phyloP scores from a whole-genome alignment of 1,140 invertebrate genomes.

The Drosophila ambigua region DNA sequence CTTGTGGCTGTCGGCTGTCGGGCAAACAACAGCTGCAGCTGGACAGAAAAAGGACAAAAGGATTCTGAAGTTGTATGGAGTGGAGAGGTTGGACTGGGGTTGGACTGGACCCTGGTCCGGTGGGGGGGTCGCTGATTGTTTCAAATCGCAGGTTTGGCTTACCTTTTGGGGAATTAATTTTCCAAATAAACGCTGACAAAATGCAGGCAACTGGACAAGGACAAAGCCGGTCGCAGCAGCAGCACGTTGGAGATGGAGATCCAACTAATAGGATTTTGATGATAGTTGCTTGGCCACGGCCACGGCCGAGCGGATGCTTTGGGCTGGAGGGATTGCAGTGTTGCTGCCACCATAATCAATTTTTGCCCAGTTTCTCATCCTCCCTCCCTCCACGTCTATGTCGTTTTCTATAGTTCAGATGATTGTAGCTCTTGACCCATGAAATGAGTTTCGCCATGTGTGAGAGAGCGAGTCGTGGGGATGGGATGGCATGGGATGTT shows the following conservation, averaged over 20 bases:
- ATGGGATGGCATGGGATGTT: slow-evolving; percentile 22
- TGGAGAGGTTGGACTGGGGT: neutral
- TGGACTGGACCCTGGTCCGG: slow-evolving; percentile 3
- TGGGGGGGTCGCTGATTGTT: slow-evolving; percentile 66
- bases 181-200: slow-evolving; percentile 82
- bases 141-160: slow-evolving; percentile 82
- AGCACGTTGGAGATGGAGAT: slow-evolving; percentile 46
- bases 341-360: slow-evolving; percentile 72
- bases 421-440: slow-evolving; percentile 76
- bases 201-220: slow-evolving; percentile 77
- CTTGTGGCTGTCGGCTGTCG: slow-evolving; percentile 32
- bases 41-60: slow-evolving; percentile 65
- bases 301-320: neutral
- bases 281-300: slow-evolving; percentile 64
- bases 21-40: slow-evolving; percentile 75
- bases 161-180: slow-evolving; percentile 83
- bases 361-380: slow-evolving; percentile 65
- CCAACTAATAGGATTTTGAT: slow-evolving; percentile 83
- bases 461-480: slow-evolving; percentile 20
- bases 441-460: slow-evolving; percentile 81
- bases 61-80: slow-evolving; percentile 18
- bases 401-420: slow-evolving; percentile 46
- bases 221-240: slow-evolving; percentile 54
- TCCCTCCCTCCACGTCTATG: slow-evolving; percentile 11
- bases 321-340: slow-evolving; percentile 36